These are phyloP conservation scores for Corynorhinus townsendii DNA, from an alignment of 2,113 vertebrate species.

Conservation along the genomic window DNA sequence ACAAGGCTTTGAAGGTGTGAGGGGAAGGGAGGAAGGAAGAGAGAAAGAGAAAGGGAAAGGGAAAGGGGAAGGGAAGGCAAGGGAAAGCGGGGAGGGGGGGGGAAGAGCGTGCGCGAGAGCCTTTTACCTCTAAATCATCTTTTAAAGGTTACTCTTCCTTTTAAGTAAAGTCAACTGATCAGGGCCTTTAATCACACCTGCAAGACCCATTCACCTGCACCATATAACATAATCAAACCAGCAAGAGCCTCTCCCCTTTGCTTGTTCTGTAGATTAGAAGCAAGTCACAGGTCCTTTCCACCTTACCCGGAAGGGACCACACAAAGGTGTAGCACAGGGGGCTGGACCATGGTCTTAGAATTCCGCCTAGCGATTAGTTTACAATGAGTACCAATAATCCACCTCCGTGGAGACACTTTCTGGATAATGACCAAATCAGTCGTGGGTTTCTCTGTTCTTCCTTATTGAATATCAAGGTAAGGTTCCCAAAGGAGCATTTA, in stretches of 20 bases:
- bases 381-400: accelerated
- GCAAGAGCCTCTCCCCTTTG: neutral
- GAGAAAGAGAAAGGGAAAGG: too few species aligned
- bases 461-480: neutral
- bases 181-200: neutral
- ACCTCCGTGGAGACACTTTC: neutral
- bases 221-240: accelerated
- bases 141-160: neutral
- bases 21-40: neutral
- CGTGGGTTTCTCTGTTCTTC: neutral
- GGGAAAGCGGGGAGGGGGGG: neutral
- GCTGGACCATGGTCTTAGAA: accelerated
- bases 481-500: neutral
- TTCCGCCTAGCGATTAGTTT: accelerated
- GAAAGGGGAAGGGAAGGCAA: too few species aligned
- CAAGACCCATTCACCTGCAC: neutral
- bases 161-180: neutral
- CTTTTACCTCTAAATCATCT: neutral
- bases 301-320: neutral
- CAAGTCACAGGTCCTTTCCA: neutral
- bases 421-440: neutral
- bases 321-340: neutral
- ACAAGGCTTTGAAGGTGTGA: neutral
- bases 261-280: neutral
- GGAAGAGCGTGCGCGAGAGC: neutral